These are phyloP conservation scores for Acleris literana DNA, from an alignment of 2,888 invertebrate species.

Conservation along the genomic window DNA sequence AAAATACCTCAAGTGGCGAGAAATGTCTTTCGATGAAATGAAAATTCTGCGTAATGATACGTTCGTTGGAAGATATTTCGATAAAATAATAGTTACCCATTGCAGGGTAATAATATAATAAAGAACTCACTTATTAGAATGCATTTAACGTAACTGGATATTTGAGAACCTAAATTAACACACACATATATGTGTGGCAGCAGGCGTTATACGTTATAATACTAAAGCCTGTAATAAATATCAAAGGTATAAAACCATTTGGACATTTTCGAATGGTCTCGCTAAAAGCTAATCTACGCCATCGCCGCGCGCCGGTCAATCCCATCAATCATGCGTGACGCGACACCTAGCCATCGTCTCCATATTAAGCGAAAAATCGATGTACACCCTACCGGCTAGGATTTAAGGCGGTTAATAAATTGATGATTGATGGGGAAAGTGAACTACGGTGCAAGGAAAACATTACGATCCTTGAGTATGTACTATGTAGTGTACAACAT, in stretches of 20 bases:
- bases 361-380: constrained; percentile 31
- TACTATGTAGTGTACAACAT: neutral
- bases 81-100: too few relatives aligned
- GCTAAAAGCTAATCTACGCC: constrained; percentile 33
- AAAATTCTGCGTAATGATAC: too few relatives aligned
- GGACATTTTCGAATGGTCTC: constrained; percentile 17
- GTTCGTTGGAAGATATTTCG: too few relatives aligned
- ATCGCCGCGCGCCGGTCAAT: constrained; percentile 28
- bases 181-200: too few relatives aligned
- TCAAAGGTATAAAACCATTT: constrained; percentile 9
- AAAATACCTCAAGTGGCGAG: too few relatives aligned
- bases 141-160: too few relatives aligned
- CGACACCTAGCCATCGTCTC: constrained; percentile 31
- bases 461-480: neutral
- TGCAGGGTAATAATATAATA: too few relatives aligned
- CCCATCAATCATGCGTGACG: constrained; percentile 32
- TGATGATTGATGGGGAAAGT: neutral
- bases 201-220: neutral
- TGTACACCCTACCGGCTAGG: neutral
- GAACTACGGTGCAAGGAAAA: neutral
- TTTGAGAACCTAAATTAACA: too few relatives aligned
- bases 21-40: too few relatives aligned
- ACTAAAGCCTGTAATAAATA: constrained; percentile 12
- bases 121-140: too few relatives aligned
- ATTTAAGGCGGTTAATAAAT: constrained; percentile 1